Base-by-base conservation (phyloP, 2,888 invertebrate genomes). In the Cataglyphis cursor region DNA sequence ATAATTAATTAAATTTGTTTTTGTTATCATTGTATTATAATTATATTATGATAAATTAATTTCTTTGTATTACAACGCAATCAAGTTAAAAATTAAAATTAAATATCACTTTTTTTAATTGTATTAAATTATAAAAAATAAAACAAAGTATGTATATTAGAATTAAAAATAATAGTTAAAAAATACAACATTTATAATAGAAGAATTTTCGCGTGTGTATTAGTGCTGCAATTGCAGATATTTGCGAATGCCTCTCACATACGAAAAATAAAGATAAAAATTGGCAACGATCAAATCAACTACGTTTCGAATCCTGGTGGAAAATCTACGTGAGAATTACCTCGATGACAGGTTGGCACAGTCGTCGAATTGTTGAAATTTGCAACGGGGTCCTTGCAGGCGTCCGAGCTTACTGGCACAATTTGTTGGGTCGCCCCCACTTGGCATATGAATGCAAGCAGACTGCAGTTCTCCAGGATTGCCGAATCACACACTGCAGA, bases 401-500 rank as follows among this genome's bases (percentile, higher is more conserved):
- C 44, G 44, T 82, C 68, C 83, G 76, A 90, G 88, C 86, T 92
- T 91, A 88, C 87, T 88, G 73, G 85, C 86, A 81, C 89, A 91
- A 90, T 91, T 90, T 89, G 90, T 87, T 88, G 80, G 57, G 81
- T 83, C 81, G 75, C 76, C 65, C 83, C 76, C 44, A 84, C 86
- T 91, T 92, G 92, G 91, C 91, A 92, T 88, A 88, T 90, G 84
- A 83, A 89, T 85, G 82, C 75, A 82, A 86, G 70, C 84, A 74
- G 74, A 85, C 90, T 90, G 89, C 92, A 91, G 91, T 90, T 89
- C 89, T 91, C 84, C 86, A 92, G 89, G 89, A 92, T 87, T 91
- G 91, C 90, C 89, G 92, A 92, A 92, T 92, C 92, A 51, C 48
- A 51, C 48, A 92, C 92, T 92, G 92, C 92, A 87, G 92, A 87